These are phyloP conservation scores for Haliclystus octoradiatus DNA, from an alignment of 30 jellyfish, hydroid and myxozoan species.

Conservation along the genomic window DNA sequence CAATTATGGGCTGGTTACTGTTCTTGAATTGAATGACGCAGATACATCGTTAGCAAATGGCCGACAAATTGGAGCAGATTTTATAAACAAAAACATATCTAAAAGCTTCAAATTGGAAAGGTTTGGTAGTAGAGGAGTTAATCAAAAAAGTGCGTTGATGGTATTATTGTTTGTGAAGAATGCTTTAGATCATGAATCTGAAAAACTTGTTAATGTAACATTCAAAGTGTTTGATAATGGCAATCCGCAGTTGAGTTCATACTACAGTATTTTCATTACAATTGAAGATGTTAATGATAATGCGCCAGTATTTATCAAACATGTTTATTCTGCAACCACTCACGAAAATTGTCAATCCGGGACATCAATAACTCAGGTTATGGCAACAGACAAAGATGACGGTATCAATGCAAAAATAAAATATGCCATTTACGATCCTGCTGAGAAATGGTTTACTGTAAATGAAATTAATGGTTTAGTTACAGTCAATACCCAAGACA, in stretches of 20 bases:
- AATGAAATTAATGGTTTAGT: slow-evolving; percentile 3
- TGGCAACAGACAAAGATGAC: slow-evolving; percentile 8
- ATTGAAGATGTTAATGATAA: slow-evolving; percentile 14
- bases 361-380: slow-evolving; percentile 1
- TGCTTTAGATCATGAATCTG: slow-evolving; percentile 25
- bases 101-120: neutral
- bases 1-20: neutral
- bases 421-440: neutral
- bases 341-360: neutral
- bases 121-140: neutral
- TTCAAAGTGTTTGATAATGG: slow-evolving; percentile 22
- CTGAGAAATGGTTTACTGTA: neutral
- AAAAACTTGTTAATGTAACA: slow-evolving; percentile 18
- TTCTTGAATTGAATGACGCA: slow-evolving; percentile 20
- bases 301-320: slow-evolving; percentile 1
- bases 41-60: slow-evolving; percentile 23
- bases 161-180: neutral
- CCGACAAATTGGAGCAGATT: slow-evolving; percentile 5
- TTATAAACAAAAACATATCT: slow-evolving; percentile 24
- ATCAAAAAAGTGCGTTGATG: neutral
- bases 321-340: neutral
- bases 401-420: slow-evolving; percentile 5
- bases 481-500: slow-evolving; percentile 16
- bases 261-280: neutral
- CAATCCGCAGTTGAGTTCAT: neutral